Conservation (phyloP, 2,797 vertebrate genomes). For the Margarornis squamiger region DNA sequence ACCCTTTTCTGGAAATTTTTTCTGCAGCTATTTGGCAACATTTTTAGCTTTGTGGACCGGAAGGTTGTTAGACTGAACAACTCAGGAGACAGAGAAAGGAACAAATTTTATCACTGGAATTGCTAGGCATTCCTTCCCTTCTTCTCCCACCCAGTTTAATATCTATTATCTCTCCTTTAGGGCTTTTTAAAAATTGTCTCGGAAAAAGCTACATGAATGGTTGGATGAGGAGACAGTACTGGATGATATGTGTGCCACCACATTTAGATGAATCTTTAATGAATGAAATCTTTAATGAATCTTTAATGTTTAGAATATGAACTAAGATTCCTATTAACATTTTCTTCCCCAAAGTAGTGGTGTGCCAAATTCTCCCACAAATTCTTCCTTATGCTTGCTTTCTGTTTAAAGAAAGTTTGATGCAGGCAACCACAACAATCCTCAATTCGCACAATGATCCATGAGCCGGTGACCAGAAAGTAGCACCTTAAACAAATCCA, state of each 20-base stretch:
- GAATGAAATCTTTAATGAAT: neutral
- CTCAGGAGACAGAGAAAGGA: neutral
- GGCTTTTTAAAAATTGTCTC: neutral
- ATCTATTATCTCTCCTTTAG: neutral
- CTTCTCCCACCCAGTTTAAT: conserved; percentile 1
- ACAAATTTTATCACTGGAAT: neutral
- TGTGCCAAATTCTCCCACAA: neutral
- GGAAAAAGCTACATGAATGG: neutral
- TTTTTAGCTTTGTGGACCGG: conserved; percentile 20
- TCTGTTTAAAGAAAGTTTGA: neutral
- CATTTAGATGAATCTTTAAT: conserved; percentile 1
- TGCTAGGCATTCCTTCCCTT: neutral
- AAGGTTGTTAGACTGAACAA: conserved; percentile 47
- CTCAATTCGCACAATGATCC: neutral
- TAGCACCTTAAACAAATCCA: neutral
- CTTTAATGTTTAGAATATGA: neutral
- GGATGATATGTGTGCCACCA: neutral
- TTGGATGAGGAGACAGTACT: neutral
- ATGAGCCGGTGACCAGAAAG: neutral
- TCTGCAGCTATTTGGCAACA: conserved; percentile 37
- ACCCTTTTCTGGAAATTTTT: conserved; percentile 62
- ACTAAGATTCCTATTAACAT: neutral
- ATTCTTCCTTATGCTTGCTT: neutral
- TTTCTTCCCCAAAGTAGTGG: neutral
- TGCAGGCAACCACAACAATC: neutral